Evolutionary conservation across 53 echinoderm and acorn worm species (phyloP), one percentile per base, ranked within the genome.

Genomic region (Arbacia lixula): DNA sequence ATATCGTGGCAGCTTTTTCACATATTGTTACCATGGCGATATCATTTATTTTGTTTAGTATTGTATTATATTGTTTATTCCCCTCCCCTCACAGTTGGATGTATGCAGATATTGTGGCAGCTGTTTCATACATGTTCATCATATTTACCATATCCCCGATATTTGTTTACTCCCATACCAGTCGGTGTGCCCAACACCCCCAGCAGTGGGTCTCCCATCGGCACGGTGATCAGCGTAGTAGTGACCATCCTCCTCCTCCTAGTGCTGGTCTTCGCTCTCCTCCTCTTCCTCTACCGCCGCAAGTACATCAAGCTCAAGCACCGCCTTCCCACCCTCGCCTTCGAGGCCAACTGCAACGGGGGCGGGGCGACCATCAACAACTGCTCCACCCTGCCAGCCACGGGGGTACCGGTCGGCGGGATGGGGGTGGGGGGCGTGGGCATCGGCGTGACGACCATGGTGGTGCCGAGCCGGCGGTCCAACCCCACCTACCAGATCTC

Each of bases 401-500:
- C n/a, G n/a, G n/a, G n/a, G n/a, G n/a, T n/a, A n/a, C n/a, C n/a
- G n/a, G n/a, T n/a, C n/a, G n/a, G n/a, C n/a, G n/a, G n/a, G n/a
- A n/a, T n/a, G n/a, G n/a, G n/a, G n/a, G n/a, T n/a, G n/a, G n/a
- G n/a, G n/a, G n/a, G n/a, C n/a, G n/a, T n/a, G n/a, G n/a, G n/a
- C n/a, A n/a, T n/a, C n/a, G 76, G 21, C 25, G 49, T 68, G 2
- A 50, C 27, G 6, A 51, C 67, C 31, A 88, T 75, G 30, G 79
- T 79, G 51, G 72, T 86, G 53, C 88, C 88, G 28, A 89, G 93
- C 68, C 86, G 85, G 40, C 85, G 96, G 46, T 91, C 91, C 56
- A 96, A 96, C 84, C 96, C 96, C 34, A 96, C 96, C 56, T 96
- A 96, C 77, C 96, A 96, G 90, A 96, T 96, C 36, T 68, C 96